A percentile compares a stretch with the other conserved stretches of the same genome.
phyloP scores from a whole-genome alignment of 1,140 invertebrate species.

The Copidosoma floridanum region DNA sequence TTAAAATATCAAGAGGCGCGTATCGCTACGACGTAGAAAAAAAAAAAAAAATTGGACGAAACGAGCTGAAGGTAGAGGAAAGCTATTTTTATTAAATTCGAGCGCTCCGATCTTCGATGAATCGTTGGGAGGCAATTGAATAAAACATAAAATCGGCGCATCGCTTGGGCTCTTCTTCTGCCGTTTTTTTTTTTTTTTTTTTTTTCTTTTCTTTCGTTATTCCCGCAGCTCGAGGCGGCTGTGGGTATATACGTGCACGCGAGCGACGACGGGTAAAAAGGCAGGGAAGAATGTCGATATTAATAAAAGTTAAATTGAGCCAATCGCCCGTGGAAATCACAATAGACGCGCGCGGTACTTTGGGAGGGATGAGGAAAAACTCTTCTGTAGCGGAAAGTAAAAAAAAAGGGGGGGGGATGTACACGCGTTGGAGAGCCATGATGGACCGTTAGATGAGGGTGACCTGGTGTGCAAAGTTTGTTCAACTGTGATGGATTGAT shows the following conservation, averaged over 20 bases:
- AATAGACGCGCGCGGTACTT: constrained; percentile 28
- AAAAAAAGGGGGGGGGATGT: constrained; percentile 17
- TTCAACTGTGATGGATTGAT: too few species aligned
- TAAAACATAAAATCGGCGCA: constrained; percentile 50
- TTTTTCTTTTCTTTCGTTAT: background rate
- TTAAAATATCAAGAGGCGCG: too few species aligned
- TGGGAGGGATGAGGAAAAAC: constrained; percentile 7
- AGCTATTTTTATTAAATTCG: constrained; percentile 53
- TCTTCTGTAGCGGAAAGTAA: constrained; percentile 7
- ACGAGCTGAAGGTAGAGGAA: background rate
- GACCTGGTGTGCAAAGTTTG: too few species aligned
- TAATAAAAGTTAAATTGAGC: constrained; percentile 54
- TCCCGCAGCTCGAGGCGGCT: background rate
- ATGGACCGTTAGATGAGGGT: too few species aligned
- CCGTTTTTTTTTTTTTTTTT: too few species aligned
- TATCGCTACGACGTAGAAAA: constrained; percentile 30
- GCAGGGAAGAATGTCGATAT: constrained; percentile 49
- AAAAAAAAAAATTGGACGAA: constrained; percentile 21
- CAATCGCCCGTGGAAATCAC: constrained; percentile 50
- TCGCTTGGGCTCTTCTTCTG: constrained; percentile 11
- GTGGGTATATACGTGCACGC: background rate
- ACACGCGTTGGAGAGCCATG: background rate
- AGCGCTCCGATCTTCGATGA: constrained; percentile 41
- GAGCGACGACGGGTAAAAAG: constrained; percentile 40
- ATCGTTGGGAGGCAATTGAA: constrained; percentile 43